Conservation (phyloP, 1,140 invertebrate species). For the Lepidostoma basale region DNA sequence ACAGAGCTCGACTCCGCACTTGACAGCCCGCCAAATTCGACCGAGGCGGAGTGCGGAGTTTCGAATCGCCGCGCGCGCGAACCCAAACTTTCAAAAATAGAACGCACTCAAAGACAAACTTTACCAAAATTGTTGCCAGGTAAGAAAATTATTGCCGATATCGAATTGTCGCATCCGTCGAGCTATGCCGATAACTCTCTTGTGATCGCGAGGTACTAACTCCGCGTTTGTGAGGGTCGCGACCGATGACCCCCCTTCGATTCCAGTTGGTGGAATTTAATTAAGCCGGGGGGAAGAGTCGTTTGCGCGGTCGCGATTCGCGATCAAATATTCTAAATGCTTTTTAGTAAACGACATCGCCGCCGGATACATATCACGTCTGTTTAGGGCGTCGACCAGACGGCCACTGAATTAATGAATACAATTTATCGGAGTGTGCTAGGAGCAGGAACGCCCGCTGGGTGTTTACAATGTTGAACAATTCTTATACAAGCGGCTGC, state of each 20-base stretch:
- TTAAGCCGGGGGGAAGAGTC: conserved; percentile 7
- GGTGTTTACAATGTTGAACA: conserved; percentile 22
- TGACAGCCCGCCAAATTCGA: conserved; percentile 25
- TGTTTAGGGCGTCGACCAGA: conserved; percentile 29
- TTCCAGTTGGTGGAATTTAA: conserved; percentile 7
- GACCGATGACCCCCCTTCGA: conserved; percentile 21
- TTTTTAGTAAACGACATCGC: background rate
- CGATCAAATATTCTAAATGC: conserved; percentile 12
- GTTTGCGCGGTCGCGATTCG: conserved; percentile 7
- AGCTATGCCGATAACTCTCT: background rate
- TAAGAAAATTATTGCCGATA: conserved; percentile 9
- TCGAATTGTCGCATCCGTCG: background rate
- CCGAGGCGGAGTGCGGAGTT: conserved; percentile 4
- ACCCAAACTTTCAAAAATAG: conserved; percentile 20
- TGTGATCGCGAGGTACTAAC: background rate
- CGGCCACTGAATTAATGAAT: conserved; percentile 28
- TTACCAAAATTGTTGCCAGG: conserved; percentile 6
- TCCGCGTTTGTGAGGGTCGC: conserved; percentile 23
- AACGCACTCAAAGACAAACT: conserved; percentile 7
- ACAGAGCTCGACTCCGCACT: conserved; percentile 5
- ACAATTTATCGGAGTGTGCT: conserved; percentile 24
- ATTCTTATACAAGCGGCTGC: background rate
- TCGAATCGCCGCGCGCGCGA: conserved; percentile 19
- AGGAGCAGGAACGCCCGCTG: conserved; percentile 13
- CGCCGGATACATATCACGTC: conserved; percentile 14